These are phyloP conservation scores for Hypocryptadius cinnamomeus DNA, from an alignment of 2,113 vertebrate genomes.

Conservation along the genomic window DNA sequence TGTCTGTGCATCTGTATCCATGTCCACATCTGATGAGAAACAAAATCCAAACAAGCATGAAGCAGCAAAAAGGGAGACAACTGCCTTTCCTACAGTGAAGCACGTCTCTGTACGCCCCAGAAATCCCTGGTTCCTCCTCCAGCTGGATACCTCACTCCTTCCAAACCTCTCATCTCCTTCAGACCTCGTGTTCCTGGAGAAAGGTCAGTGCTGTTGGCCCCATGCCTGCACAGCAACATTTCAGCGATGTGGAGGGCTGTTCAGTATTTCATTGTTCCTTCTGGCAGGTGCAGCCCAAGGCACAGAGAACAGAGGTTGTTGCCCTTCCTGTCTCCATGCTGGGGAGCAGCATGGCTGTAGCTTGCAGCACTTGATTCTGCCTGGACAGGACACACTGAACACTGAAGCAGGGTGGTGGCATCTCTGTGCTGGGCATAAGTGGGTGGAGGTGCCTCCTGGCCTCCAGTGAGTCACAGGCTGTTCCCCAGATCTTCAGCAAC, in stretches of 20 bases:
- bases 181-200: not conserved
- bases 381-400: not conserved
- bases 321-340: not conserved
- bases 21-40: not conserved
- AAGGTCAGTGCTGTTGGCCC: not conserved
- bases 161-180: not conserved
- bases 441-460: not conserved
- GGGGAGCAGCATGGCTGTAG: not conserved
- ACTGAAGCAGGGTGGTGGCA: not conserved
- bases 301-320: not conserved
- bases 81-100: not conserved
- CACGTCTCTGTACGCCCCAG: not conserved
- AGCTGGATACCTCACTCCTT: not conserved
- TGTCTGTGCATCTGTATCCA: not conserved
- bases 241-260: constrained; percentile 4
- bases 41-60: constrained; percentile 1
- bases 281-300: not conserved
- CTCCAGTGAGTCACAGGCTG: not conserved
- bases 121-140: not conserved
- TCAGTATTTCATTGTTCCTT: constrained; percentile 32
- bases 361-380: not conserved
- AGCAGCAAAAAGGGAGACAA: not conserved
- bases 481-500: not conserved
- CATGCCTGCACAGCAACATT: not conserved
- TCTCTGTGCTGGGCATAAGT: not conserved